phyloP scores from a whole-genome alignment of 2,113 vertebrate species.

The Vireo altiloquus region DNA sequence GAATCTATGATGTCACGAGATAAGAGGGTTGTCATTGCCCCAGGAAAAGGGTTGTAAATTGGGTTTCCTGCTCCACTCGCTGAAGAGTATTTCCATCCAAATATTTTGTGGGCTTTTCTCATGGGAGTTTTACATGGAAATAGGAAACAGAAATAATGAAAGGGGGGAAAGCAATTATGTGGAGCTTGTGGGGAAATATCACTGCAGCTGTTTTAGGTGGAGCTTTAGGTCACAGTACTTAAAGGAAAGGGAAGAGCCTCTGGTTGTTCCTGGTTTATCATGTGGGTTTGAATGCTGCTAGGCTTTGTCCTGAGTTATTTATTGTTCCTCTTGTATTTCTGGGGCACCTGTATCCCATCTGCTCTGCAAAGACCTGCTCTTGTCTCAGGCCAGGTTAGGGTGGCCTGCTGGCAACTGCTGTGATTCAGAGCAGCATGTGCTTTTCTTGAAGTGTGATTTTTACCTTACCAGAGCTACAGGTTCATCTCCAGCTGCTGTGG shows the following conservation, averaged over 20 bases:
- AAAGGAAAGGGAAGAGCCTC: not conserved
- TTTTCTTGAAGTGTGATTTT: not conserved
- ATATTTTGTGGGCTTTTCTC: not conserved
- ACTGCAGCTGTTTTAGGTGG: not conserved
- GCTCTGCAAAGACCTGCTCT: not conserved
- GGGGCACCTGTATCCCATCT: not conserved
- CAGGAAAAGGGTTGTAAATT: not conserved
- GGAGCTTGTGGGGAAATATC: not conserved
- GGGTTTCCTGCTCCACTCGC: not conserved
- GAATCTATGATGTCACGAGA: not conserved
- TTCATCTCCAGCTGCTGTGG: not conserved
- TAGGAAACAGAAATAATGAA: not conserved
- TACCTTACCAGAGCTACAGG: not conserved
- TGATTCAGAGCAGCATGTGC: not conserved
- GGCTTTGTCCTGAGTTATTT: not conserved
- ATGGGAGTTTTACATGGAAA: not conserved
- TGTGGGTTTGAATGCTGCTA: not conserved
- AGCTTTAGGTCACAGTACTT: not conserved
- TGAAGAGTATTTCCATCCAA: not conserved
- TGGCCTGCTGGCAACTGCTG: not conserved
- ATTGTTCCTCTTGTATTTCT: not conserved
- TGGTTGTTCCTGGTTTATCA: not conserved
- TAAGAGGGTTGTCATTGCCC: not conserved
- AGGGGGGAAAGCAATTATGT: not conserved
- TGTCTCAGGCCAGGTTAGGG: not conserved